Evolutionary conservation across 2,888 invertebrate genomes (phyloP).

Genomic region (Heliconius charithonia): DNA sequence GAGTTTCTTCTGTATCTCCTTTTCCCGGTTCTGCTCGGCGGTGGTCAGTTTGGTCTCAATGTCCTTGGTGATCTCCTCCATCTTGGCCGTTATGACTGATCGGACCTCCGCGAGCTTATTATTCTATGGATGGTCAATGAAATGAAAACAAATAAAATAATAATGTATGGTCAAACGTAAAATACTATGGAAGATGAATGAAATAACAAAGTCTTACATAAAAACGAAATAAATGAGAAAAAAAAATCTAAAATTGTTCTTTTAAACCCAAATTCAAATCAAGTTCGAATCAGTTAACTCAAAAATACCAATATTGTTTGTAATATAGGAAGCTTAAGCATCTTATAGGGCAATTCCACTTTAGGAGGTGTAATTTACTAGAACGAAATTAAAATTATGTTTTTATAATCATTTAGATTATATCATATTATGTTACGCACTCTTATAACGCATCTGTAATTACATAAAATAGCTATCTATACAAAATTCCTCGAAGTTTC

Average conservation of each 20-base stretch:
- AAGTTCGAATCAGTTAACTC: too few species aligned
- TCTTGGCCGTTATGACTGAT: slow-evolving; percentile 85
- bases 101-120: slow-evolving; percentile 88
- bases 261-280: too few species aligned
- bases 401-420: too few species aligned
- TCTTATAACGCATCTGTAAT: not conserved
- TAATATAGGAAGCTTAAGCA: too few species aligned
- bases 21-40: slow-evolving; percentile 92
- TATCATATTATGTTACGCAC: not conserved
- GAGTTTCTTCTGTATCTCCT: slow-evolving; percentile 93
- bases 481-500: not conserved
- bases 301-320: too few species aligned
- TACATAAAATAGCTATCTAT: not conserved
- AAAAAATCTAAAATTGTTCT: not conserved
- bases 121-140: slow-evolving; percentile 68
- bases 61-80: slow-evolving; percentile 87
- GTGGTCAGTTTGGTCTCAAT: slow-evolving; percentile 89
- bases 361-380: not conserved
- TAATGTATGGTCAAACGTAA: slow-evolving; percentile 38
- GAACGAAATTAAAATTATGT: too few species aligned
- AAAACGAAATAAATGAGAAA: not conserved
- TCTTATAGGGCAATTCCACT: not conserved
- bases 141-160: slow-evolving; percentile 40
- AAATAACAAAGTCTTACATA: slow-evolving; percentile 19
- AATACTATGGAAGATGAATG: slow-evolving; percentile 31